phyloP scores from a whole-genome alignment of 2,888 invertebrate species.

The Cantharis rustica region DNA sequence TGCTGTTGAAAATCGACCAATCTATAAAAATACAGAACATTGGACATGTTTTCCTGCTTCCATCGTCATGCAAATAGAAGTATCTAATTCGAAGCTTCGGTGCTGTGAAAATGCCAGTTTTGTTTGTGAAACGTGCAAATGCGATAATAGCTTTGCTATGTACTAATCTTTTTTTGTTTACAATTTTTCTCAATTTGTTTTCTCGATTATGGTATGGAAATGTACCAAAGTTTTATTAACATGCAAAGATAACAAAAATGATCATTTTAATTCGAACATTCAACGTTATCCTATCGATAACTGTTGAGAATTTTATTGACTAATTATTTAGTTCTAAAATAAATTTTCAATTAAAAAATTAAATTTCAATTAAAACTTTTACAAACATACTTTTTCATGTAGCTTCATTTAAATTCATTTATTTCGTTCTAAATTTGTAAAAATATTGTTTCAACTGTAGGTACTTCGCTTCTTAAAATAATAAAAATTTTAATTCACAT shows the following conservation, averaged over 20 bases:
- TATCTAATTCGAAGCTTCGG: constrained; percentile 6
- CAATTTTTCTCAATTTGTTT: constrained; percentile 41
- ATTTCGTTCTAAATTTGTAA: background rate
- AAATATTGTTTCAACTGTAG: background rate
- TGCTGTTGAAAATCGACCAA: constrained; percentile 20
- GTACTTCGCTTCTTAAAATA: background rate
- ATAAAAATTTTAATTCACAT: background rate
- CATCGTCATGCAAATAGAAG: constrained; percentile 39
- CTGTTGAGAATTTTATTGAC: background rate
- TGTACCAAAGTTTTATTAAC: constrained; percentile 33
- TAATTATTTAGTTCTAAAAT: background rate
- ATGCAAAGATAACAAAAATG: constrained; percentile 18
- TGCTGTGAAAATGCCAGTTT: constrained; percentile 25
- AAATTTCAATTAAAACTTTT: background rate
- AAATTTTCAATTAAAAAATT: background rate
- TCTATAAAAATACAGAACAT: constrained; percentile 20
- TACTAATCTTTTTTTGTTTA: constrained; percentile 33
- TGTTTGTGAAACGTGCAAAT: constrained; percentile 37
- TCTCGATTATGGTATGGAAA: constrained; percentile 43
- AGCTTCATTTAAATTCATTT: background rate
- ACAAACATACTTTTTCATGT: background rate
- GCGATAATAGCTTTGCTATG: constrained; percentile 33
- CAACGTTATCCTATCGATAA: background rate
- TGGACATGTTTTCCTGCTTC: constrained; percentile 35
- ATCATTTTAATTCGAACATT: background rate